Evolutionary conservation across 2,113 vertebrate species (phyloP).

Genomic region (Syngnathus typhle): DNA sequence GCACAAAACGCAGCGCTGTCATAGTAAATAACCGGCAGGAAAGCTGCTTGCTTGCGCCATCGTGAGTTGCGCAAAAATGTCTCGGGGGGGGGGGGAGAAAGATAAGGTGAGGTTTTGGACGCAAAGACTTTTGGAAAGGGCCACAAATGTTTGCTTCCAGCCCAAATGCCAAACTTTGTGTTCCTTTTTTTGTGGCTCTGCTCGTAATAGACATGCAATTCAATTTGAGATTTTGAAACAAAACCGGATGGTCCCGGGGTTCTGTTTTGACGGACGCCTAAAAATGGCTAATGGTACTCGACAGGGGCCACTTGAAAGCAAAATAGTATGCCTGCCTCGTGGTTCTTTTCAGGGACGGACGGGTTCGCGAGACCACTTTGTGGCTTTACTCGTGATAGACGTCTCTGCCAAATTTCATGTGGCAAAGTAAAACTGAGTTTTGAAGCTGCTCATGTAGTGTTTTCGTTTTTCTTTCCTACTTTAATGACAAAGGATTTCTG

Average conservation of each 20-base stretch:
- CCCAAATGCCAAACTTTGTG: no score
- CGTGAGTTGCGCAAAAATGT: slow-evolving; percentile 6
- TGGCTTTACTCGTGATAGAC: no score
- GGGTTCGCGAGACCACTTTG: neutral
- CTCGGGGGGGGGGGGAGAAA: slow-evolving; percentile 22
- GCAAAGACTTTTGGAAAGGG: no score
- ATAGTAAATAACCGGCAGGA: slow-evolving; percentile 40
- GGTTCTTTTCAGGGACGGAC: neutral
- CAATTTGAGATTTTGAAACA: neutral
- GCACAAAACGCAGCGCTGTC: slow-evolving; percentile 50
- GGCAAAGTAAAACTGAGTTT: neutral
- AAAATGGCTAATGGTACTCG: neutral
- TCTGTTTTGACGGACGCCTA: neutral
- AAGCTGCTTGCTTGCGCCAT: slow-evolving; percentile 22
- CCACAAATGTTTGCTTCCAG: no score
- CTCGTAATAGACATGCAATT: neutral
- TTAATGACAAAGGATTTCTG: slow-evolving; percentile 20
- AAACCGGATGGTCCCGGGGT: neutral
- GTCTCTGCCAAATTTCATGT: no score
- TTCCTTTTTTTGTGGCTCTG: neutral
- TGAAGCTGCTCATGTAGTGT: no score
- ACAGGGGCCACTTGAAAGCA: neutral
- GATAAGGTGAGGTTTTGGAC: no score
- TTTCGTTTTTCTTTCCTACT: neutral
- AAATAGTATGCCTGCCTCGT: neutral